phyloP scores from a whole-genome alignment of 2,113 vertebrate species.

The Silurus glanis region DNA sequence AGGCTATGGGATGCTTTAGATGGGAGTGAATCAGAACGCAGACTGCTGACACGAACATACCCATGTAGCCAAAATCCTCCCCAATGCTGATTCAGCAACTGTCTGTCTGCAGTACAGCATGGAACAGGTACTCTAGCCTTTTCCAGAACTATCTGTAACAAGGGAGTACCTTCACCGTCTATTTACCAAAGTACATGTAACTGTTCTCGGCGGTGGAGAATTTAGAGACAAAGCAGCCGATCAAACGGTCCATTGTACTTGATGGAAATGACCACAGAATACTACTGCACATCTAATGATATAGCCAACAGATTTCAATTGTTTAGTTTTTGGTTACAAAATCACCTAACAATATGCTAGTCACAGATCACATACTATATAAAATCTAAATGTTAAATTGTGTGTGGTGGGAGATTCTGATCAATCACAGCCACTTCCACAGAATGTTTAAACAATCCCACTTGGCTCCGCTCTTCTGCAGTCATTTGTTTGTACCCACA shows the following conservation, averaged over 20 bases:
- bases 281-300: background rate
- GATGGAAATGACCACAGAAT: background rate
- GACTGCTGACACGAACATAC: constrained; percentile 65
- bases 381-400: no score
- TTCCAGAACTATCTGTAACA: background rate
- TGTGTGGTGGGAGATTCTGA: background rate
- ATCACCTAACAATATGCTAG: no score
- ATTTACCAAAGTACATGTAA: background rate
- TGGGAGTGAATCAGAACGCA: constrained; percentile 38
- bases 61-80: constrained; percentile 64
- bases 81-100: constrained; percentile 60
- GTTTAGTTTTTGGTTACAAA: no score
- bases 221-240: background rate
- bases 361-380: no score
- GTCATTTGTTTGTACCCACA: background rate
- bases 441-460: background rate
- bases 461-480: background rate
- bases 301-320: background rate
- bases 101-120: background rate
- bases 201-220: no score
- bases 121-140: background rate
- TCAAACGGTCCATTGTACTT: background rate
- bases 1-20: constrained; percentile 29
- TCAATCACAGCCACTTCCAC: background rate
- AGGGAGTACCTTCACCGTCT: background rate